phyloP scores from a whole-genome alignment of 1,140 invertebrate species.

The Drosophila kohkoa region DNA sequence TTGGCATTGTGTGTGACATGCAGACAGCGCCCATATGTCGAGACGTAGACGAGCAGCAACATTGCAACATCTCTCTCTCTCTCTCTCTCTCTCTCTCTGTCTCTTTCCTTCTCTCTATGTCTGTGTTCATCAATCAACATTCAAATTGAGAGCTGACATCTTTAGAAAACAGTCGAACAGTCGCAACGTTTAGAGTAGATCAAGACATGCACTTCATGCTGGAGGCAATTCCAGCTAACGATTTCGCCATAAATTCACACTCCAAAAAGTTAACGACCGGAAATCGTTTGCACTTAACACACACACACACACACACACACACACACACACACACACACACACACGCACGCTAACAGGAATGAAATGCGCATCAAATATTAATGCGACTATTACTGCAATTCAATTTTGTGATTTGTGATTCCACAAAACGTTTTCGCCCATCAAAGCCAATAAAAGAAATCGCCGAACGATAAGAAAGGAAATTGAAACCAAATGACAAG shows the following conservation, averaged over 20 bases:
- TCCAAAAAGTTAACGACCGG: background rate
- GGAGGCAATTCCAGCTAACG: slow-evolving; percentile 3
- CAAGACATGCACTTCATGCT: slow-evolving; percentile 8
- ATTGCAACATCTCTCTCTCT: slow-evolving; percentile 1
- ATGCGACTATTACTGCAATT: background rate
- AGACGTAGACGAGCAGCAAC: slow-evolving; percentile 15
- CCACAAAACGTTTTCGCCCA: background rate
- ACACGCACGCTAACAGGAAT: background rate
- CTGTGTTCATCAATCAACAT: slow-evolving; percentile 63
- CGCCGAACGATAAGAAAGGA: background rate
- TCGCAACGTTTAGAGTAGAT: background rate
- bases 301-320: no score
- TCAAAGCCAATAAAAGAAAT: background rate
- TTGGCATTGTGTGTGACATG: slow-evolving; percentile 33
- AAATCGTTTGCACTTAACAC: background rate
- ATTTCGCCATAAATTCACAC: background rate
- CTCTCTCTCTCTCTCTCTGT: background rate
- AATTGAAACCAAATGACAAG: background rate
- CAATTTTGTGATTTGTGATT: background rate
- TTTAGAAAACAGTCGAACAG: background rate
- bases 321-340: no score
- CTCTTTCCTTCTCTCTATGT: background rate
- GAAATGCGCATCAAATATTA: slow-evolving; percentile 3
- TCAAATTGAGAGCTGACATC: slow-evolving; percentile 47
- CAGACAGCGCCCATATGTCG: slow-evolving; percentile 46